Evolutionary conservation across 2,888 invertebrate genomes (phyloP).

Genomic region (Pammene aurita): DNA sequence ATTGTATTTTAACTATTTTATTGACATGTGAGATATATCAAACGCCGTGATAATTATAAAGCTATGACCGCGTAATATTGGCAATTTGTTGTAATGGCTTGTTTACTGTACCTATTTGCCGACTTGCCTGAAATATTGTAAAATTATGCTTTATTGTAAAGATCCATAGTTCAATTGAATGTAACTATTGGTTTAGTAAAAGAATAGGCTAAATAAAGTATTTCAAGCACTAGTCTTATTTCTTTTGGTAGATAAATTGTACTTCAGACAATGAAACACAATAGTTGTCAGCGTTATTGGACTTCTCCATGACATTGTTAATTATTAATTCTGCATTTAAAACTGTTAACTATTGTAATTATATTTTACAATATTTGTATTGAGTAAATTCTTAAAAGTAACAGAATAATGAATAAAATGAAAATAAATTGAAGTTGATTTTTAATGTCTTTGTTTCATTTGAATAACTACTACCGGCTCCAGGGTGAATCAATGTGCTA

Average conservation of each 20-base stretch:
- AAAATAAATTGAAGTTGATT: constrained; percentile 82
- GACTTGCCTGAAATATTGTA: constrained; percentile 71
- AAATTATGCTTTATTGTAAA: constrained; percentile 63
- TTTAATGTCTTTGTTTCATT: constrained; percentile 59
- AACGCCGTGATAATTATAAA: constrained; percentile 67
- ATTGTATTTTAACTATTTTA: constrained; percentile 56
- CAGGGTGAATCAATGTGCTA: no score
- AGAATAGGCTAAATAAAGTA: constrained; percentile 56
- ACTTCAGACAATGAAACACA: constrained; percentile 53
- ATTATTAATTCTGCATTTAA: constrained; percentile 77
- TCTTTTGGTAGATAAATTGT: constrained; percentile 51
- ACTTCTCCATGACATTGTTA: constrained; percentile 78
- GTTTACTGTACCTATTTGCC: constrained; percentile 60
- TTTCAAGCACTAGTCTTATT: constrained; percentile 56
- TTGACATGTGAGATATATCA: constrained; percentile 56
- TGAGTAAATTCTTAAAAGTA: constrained; percentile 78
- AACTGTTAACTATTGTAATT: constrained; percentile 80
- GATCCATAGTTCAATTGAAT: constrained; percentile 64
- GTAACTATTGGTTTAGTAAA: constrained; percentile 60
- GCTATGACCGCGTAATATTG: constrained; percentile 30
- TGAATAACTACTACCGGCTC: neutral
- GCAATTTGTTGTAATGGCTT: constrained; percentile 50
- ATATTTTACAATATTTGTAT: constrained; percentile 80
- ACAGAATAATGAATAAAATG: constrained; percentile 75
- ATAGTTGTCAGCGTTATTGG: constrained; percentile 58